These are phyloP conservation scores for Entomyzon cyanotis DNA, from an alignment of 2,113 vertebrate species.

Conservation along the genomic window DNA sequence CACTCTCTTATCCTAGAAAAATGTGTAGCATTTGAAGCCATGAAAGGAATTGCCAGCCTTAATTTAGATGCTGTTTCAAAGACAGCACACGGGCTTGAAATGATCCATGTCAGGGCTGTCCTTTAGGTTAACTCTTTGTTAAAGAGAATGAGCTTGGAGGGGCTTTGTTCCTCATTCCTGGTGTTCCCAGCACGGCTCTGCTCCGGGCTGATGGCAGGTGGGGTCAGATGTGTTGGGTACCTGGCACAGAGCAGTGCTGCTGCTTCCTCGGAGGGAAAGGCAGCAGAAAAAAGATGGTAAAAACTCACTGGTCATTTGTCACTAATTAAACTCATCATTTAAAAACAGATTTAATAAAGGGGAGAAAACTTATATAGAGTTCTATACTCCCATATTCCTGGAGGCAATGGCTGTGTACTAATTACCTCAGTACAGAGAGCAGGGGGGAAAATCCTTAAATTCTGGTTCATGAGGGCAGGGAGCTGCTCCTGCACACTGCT, in stretches of 20 bases:
- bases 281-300: background rate
- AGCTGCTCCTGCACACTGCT: background rate
- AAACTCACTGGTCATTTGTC: background rate
- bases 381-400: background rate
- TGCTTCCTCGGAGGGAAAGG: background rate
- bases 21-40: conserved; percentile 19
- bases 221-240: background rate
- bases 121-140: conserved; percentile 43
- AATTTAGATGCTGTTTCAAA: conserved; percentile 50
- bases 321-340: background rate
- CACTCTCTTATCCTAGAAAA: background rate
- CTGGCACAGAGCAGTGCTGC: background rate
- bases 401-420: background rate
- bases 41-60: conserved; percentile 17
- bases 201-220: background rate
- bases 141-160: background rate
- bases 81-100: background rate
- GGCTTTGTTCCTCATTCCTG: background rate
- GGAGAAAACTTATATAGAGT: rapidly evolving
- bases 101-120: background rate
- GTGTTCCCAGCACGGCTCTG: background rate
- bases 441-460: background rate
- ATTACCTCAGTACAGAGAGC: background rate
- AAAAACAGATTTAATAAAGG: background rate
- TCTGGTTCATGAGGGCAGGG: background rate